Percentiles rank a stretch among this genome's conserved stretches.
Conservation (phyloP, 2,113 vertebrate species). For the Ageneiosus marmoratus region DNA sequence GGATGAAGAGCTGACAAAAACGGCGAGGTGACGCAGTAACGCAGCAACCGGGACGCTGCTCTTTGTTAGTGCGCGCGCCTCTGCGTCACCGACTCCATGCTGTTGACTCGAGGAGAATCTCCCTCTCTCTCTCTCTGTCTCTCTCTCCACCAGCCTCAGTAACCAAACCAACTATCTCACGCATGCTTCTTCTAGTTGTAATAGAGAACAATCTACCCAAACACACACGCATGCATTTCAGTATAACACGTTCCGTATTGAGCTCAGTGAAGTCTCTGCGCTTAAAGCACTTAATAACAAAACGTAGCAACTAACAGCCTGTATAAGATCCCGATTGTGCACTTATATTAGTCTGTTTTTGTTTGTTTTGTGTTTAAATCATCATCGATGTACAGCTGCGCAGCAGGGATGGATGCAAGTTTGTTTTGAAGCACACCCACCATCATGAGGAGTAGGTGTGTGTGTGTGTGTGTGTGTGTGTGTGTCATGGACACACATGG, state of each 20-base stretch:
- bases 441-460: slow-evolving; percentile 22
- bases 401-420: slow-evolving; percentile 36
- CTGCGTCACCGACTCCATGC: slow-evolving; percentile 52
- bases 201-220: background rate
- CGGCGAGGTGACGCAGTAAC: too few species aligned
- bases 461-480: background rate
- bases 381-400: background rate
- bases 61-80: slow-evolving; percentile 67
- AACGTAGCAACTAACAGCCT: too few species aligned
- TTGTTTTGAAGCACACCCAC: slow-evolving; percentile 62
- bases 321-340: too few species aligned
- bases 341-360: too few species aligned
- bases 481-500: background rate
- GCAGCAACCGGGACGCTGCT: slow-evolving; percentile 39
- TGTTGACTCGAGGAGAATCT: background rate
- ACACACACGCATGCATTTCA: background rate
- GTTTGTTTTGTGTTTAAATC: background rate
- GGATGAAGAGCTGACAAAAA: background rate
- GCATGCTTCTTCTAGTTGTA: background rate
- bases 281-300: too few species aligned
- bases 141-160: background rate
- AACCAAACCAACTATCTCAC: background rate
- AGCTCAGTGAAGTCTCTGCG: too few species aligned
- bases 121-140: background rate
- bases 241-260: too few species aligned